Evolutionary conservation across 2,888 invertebrate species (phyloP), one percentile per base, ranked within the genome.

Genomic region (Ligdia adustata): DNA sequence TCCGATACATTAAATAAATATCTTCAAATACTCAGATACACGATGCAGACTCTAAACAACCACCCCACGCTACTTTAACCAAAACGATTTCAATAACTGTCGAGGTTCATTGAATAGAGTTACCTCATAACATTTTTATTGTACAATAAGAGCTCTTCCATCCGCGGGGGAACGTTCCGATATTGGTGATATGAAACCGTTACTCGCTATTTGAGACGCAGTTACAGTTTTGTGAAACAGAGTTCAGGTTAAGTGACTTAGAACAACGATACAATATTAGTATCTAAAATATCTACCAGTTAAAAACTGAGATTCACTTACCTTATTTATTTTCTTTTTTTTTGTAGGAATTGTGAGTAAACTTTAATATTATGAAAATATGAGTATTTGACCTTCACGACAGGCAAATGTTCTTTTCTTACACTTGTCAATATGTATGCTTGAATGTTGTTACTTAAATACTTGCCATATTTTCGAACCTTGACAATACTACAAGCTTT

Each of bases 41-140:
- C 53, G 48, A 60, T 24, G 15, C 24, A 41, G 47, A 20, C 28
- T 41, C 34, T 27, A 69, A 66, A 64, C 64, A 67, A 63, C 66
- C 66, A 27, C 64, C 66, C 69, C 61, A 62, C 53, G 69, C 66
- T 79, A 78, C 74, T 79, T 80, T 78, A 78, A 77, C 69, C 76
- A 66, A 79, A 86, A 81, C 75, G 84, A 82, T 85, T 85, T 84
- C 87, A 88, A 89, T 88, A 87, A 83, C 81, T 71, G 79, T 71
- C 48, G 37, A 72, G 77, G 79, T 82, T 85, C 86, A 84, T 83
- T 86, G 82, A 88, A 87, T 85, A 82, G 79, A 82, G 81, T 86
- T 82, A 84, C 80, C 83, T 87, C 87, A 77, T 89, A 89, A 88
- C 83, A 80, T 86, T 89, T 88, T 88, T 87, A 89, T 87, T 86